phyloP scores from a whole-genome alignment of 2,888 invertebrate species.

The Celastrina argiolus region DNA sequence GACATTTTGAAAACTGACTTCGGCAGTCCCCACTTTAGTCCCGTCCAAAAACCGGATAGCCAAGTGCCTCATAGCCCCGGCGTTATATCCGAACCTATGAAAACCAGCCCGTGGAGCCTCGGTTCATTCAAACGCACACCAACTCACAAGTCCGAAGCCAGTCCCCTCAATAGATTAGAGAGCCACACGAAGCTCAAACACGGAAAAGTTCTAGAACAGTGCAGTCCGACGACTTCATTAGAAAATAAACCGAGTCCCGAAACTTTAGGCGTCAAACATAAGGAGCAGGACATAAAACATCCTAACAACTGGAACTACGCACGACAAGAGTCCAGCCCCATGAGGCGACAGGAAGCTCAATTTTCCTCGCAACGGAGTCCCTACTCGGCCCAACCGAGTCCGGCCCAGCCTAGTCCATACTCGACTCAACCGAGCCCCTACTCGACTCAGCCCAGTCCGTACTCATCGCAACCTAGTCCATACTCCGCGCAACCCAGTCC shows the following conservation, averaged over 20 bases:
- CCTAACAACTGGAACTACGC: constrained; percentile 67
- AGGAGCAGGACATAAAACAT: constrained; percentile 59
- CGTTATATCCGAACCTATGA: constrained; percentile 53
- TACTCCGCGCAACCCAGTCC: constrained; percentile 71
- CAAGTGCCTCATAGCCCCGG: constrained; percentile 70
- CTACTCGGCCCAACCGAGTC: constrained; percentile 68
- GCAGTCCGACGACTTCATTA: constrained; percentile 68
- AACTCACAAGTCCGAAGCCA: constrained; percentile 68
- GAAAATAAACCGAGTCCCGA: constrained; percentile 71
- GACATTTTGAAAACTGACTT: constrained; percentile 55
- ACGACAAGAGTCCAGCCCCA: constrained; percentile 57
- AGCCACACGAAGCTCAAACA: constrained; percentile 62
- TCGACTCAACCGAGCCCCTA: constrained; percentile 69
- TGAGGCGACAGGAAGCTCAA: constrained; percentile 65
- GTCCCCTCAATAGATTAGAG: constrained; percentile 66
- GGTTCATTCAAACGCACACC: constrained; percentile 67
- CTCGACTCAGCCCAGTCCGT: constrained; percentile 67
- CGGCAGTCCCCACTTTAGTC: constrained; percentile 67
- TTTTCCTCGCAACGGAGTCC: constrained; percentile 71
- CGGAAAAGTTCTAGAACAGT: constrained; percentile 64
- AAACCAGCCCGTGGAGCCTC: constrained; percentile 62
- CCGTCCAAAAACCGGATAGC: constrained; percentile 67
- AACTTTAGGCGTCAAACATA: constrained; percentile 48
- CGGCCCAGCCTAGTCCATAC: constrained; percentile 70
- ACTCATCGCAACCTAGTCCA: constrained; percentile 70